phyloP scores from a whole-genome alignment of 2,888 invertebrate species.

The Drosophila heteroneura region DNA sequence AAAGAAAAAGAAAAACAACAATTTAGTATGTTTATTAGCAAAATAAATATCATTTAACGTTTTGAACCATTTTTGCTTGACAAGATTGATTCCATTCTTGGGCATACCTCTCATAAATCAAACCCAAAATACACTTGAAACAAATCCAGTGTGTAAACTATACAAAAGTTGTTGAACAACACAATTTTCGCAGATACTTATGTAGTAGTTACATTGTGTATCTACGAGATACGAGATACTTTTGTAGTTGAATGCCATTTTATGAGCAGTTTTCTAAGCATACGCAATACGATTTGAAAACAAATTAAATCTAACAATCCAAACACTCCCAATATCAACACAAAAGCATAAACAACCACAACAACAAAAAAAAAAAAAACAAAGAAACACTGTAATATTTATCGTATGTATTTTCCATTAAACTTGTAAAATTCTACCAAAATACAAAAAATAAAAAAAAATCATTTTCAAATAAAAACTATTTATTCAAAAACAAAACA shows the following conservation, averaged over 20 bases:
- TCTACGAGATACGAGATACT: constrained; percentile 53
- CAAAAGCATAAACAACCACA: constrained; percentile 29
- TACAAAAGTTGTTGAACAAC: constrained; percentile 54
- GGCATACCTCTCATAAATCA: constrained; percentile 32
- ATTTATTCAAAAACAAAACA: constrained; percentile 74
- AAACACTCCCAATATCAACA: constrained; percentile 26
- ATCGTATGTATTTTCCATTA: constrained; percentile 77
- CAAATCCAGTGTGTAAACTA: constrained; percentile 51
- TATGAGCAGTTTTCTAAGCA: constrained; percentile 53
- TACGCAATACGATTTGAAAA: constrained; percentile 45
- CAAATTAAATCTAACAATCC: constrained; percentile 30
- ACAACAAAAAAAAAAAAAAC: constrained; percentile 17
- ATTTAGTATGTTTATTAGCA: constrained; percentile 77
- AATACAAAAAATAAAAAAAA: constrained; percentile 61
- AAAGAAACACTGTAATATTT: constrained; percentile 71
- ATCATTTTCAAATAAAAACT: constrained; percentile 79
- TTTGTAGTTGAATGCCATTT: constrained; percentile 55
- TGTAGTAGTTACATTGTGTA: constrained; percentile 14
- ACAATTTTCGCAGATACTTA: constrained; percentile 20
- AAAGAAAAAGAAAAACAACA: constrained; percentile 45
- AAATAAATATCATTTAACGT: constrained; percentile 71
- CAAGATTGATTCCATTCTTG: constrained; percentile 42
- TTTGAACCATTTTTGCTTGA: constrained; percentile 41
- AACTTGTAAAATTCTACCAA: constrained; percentile 80
- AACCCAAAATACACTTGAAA: constrained; percentile 27